Percentiles rank a stretch among this genome's conserved stretches.
phyloP scores from a whole-genome alignment of 2,797 vertebrate species.

The Stomatorhinus walkeri region DNA sequence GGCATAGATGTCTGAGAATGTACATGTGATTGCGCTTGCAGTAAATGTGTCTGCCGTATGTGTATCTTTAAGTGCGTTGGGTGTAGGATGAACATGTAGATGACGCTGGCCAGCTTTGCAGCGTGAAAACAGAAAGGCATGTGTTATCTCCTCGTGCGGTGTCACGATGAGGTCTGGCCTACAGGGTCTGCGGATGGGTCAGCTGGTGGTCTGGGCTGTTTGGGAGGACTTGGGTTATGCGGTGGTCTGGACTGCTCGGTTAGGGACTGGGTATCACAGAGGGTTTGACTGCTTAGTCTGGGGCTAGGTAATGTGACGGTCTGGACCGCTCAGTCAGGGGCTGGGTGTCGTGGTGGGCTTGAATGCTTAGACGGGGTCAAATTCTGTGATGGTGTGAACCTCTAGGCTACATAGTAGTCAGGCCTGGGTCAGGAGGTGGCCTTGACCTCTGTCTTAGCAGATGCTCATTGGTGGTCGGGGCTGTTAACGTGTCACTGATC shows the following conservation, averaged over 20 bases:
- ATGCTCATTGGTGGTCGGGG: background rate
- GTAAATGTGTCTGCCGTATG: conserved; percentile 34
- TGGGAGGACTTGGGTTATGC: background rate
- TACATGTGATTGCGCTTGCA: conserved; percentile 24
- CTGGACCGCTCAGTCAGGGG: background rate
- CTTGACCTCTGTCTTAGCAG: background rate
- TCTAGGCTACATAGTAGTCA: background rate
- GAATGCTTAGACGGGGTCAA: background rate
- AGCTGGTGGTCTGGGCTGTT: background rate
- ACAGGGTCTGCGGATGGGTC: background rate
- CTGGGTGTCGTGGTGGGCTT: background rate
- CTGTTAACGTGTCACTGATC: background rate
- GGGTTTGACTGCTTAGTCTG: background rate
- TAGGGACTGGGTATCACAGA: background rate
- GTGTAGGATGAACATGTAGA: conserved; percentile 38
- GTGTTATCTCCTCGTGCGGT: background rate
- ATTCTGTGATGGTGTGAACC: background rate
- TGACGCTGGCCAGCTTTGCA: conserved; percentile 26
- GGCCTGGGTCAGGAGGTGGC: background rate
- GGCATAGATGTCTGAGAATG: background rate
- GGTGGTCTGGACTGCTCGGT: background rate
- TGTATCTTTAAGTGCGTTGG: conserved; percentile 28
- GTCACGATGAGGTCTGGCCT: background rate
- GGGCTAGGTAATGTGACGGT: background rate
- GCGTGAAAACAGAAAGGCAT: conserved; percentile 15